These are phyloP conservation scores for Athalia cordata DNA, from an alignment of 2,888 invertebrate genomes.

Conservation along the genomic window DNA sequence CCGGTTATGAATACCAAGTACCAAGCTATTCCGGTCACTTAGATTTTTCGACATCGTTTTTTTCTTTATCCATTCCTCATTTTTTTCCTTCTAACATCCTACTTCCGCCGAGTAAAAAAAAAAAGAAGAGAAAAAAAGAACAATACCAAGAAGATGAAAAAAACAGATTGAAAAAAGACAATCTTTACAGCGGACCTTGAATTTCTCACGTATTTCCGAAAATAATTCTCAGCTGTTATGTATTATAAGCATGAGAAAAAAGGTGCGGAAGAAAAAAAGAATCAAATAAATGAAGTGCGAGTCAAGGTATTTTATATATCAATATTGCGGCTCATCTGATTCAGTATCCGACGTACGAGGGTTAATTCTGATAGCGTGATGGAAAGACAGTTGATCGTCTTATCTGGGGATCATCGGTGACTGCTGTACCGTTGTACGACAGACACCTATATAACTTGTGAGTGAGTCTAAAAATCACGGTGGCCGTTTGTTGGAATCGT, in stretches of 20 bases:
- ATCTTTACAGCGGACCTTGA: background rate
- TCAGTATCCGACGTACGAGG: too few species aligned
- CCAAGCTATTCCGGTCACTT: conserved; percentile 56
- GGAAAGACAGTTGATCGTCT: too few species aligned
- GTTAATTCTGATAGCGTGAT: too few species aligned
- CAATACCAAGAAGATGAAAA: conserved; percentile 29
- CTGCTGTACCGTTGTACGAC: background rate
- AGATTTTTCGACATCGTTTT: conserved; percentile 53
- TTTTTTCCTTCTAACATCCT: conserved; percentile 37
- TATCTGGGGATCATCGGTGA: too few species aligned
- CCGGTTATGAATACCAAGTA: conserved; percentile 62
- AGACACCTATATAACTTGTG: background rate
- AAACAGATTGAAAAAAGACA: conserved; percentile 42
- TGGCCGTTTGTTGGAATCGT: background rate
- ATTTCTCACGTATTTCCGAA: conserved; percentile 38
- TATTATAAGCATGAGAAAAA: background rate
- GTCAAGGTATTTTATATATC: background rate
- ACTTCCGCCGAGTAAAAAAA: conserved; percentile 8
- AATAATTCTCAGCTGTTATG: conserved; percentile 34
- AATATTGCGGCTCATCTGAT: too few species aligned
- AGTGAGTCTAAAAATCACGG: conserved; percentile 1
- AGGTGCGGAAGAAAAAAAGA: background rate
- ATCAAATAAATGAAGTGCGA: background rate
- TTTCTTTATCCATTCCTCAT: conserved; percentile 43
- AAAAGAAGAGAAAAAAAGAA: background rate